Base-by-base conservation (phyloP, 64 coral and sea anemone species). In the Cladopsammia gracilis region DNA sequence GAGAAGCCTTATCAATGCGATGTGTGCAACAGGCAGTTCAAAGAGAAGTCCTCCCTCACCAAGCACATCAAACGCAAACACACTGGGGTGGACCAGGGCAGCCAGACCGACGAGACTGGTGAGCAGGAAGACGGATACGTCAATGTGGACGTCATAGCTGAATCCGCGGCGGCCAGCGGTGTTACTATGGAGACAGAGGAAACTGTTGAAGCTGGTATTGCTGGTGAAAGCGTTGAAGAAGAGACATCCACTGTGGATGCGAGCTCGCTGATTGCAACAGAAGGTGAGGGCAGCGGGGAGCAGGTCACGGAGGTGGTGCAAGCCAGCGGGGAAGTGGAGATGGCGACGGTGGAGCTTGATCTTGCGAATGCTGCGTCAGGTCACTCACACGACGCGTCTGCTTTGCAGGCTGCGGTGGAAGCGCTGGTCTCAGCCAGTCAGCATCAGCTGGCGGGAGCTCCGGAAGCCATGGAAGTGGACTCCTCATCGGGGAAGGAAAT, bases 21-120 rank as follows among this genome's bases (percentile, higher is more conserved):
- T 14, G 92, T 96, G 24, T 99, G 98, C 61, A 85, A 91, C 77
- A 91, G 95, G 61, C 88, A 91, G 50, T 99, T 99, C 78, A 99
- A 99, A 48, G 98, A 99, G 71, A 99, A 99, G 26, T 99, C 98
- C n/a, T 99, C 98, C 1, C 88, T 99, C 59, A 96, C 98, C 14
- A 99, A 99, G 84, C 98, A 99, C 69, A 87, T 99, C 66, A 99
- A 99, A 48, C 98, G 98, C 10, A 99, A 99, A 75, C 91, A 96
- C 53, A 99, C 94, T 15, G 96, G 96, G 1, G 96, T 98, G 47
- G 96, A 98, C 59, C 96, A 98, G 64, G 96, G 96, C 47, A 98
- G 96, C 19, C 96, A 98, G 49, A 98, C 96, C 1, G 96, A 98
- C 12, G 96, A 98, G 89, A 98, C 92, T 10, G 96, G 96, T 3